A percentile compares a stretch with the other conserved stretches of the same genome.
Conservation (phyloP, 2,113 vertebrate species). For the Scartelaos histophorus region DNA sequence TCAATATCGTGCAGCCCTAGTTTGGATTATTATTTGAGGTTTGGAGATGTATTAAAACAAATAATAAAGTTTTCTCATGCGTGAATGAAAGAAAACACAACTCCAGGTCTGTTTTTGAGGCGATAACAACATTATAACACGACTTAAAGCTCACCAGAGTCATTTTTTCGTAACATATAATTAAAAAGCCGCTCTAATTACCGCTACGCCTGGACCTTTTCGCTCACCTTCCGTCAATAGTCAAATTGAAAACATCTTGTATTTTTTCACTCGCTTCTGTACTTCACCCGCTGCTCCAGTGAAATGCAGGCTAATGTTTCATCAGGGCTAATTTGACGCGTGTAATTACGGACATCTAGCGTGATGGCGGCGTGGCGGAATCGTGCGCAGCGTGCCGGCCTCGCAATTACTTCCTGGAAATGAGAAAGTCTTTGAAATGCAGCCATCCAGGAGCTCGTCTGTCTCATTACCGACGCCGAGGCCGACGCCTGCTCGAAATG, state of each 20-base stretch:
- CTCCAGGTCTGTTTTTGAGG: too few species aligned
- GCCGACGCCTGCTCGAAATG: background rate
- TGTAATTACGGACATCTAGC: background rate
- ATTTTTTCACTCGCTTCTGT: too few species aligned
- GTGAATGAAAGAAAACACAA: too few species aligned
- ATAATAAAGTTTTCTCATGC: too few species aligned
- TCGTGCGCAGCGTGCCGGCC: background rate
- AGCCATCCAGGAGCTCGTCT: background rate
- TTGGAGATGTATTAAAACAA: too few species aligned
- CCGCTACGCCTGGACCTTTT: too few species aligned
- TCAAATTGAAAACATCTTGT: background rate
- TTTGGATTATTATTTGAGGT: too few species aligned
- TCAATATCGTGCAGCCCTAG: too few species aligned
- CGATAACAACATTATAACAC: too few species aligned
- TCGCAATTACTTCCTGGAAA: slow-evolving; percentile 4
- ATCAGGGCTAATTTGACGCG: background rate
- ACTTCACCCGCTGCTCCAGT: background rate
- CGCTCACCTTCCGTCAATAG: background rate
- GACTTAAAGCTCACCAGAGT: too few species aligned
- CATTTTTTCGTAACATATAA: too few species aligned
- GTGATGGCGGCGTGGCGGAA: background rate
- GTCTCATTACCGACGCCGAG: background rate
- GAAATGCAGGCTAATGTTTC: background rate
- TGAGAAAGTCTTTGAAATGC: background rate
- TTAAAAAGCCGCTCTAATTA: too few species aligned